Evolutionary conservation across 53 echinoderm and acorn worm species (phyloP).

Genomic region (Pentamera pediparva): DNA sequence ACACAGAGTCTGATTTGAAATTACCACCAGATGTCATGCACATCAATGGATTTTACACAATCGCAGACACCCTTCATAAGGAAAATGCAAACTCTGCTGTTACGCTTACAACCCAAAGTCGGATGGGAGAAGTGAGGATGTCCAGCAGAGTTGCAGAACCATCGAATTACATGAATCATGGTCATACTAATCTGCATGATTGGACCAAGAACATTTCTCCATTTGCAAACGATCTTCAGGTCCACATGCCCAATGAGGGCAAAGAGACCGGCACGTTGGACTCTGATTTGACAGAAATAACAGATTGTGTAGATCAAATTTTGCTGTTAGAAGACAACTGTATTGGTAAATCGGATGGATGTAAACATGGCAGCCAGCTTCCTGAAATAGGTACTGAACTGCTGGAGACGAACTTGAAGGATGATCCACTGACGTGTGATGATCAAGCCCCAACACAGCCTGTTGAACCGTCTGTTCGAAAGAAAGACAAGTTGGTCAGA

Average conservation of each 20-base stretch:
- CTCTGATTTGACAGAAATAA: slow-evolving; percentile 1
- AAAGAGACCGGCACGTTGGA: background rate
- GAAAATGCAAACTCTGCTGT: slow-evolving; percentile 36
- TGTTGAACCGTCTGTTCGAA: background rate
- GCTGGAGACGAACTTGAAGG: background rate
- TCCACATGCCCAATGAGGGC: background rate
- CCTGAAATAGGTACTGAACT: background rate
- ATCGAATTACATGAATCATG: slow-evolving; percentile 2
- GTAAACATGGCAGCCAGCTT: background rate
- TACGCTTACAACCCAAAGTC: slow-evolving; percentile 23
- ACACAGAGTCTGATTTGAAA: background rate
- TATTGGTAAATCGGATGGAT: background rate
- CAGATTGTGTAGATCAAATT: slow-evolving; percentile 30
- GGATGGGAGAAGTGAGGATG: slow-evolving; percentile 29
- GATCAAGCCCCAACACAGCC: background rate
- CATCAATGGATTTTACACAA: slow-evolving; percentile 28
- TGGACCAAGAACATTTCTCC: background rate
- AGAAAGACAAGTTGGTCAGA: background rate
- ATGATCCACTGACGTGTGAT: background rate
- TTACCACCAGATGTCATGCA: slow-evolving; percentile 11
- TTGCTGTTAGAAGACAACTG: slow-evolving; percentile 1
- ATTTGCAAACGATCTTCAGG: background rate
- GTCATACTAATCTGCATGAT: background rate
- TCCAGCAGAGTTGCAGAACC: slow-evolving; percentile 29
- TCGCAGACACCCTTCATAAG: slow-evolving; percentile 29